Base-by-base conservation (phyloP, 2,113 vertebrate genomes). In the Ameiurus melas region DNA sequence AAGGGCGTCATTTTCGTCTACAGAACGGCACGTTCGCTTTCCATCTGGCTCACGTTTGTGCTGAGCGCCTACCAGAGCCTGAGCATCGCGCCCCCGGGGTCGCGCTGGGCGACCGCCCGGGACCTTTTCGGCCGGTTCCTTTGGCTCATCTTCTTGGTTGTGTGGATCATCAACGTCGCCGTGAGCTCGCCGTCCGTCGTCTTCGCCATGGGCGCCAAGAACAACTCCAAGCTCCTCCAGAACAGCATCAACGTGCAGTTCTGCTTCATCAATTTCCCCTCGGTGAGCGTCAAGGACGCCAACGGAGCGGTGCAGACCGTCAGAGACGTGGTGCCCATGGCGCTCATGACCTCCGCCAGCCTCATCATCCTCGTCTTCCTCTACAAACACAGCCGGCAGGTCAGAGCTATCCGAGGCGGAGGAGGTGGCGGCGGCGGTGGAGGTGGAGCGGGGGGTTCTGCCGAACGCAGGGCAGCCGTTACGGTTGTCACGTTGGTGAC, bases 31-130 rank as follows among this genome's bases (percentile, higher is more conserved):
- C 93, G 95, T 1, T 92, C 94, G 58, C 92, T 96, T 79, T 96
- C 94, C 12, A 96, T 96, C 84, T 96, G 95, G 94, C 91, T 96
- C 88, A 96, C 96, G 58, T 96, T 95, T 17, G 79, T 94, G 57
- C 90, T 96, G 58, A 96, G 95, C 5, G 91, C 91, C 17, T 95
- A 94, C 85, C 95, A 96, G 92, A 94, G 95, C 57, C 89, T 96
- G 70, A 93, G 94, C 89, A 90, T 96, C 0, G 90, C 93, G 14
- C 94, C 94, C 19, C 92, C 95, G 0, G 95, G 94, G 7, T 95
- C 95, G 1, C 86, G 77, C 58, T 94, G 94, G 94, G 91, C 92
- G 6, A 82, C 89, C 1, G 17, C 83, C 25, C 94, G 94, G 0
- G 20, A 58, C 14, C n/a, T 91, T 2, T 71, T 93, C 0, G 89